Conservation (phyloP, 2,797 vertebrate genomes). For the Allobates femoralis region DNA sequence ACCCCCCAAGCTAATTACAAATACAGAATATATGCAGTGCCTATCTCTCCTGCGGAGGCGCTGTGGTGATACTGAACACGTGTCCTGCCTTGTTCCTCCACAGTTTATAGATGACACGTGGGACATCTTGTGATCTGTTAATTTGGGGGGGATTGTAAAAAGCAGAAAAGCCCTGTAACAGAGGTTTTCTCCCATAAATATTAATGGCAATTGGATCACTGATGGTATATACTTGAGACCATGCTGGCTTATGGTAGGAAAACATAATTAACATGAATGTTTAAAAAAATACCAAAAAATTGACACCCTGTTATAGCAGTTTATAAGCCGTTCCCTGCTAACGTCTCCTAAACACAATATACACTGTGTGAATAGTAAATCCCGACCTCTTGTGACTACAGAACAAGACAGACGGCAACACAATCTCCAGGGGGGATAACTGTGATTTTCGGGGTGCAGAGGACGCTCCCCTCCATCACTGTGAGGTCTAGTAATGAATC, state of each 20-base stretch:
- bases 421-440: no score
- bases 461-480: not conserved
- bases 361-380: conserved; percentile 51
- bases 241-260: not conserved
- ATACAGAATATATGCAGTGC: not conserved
- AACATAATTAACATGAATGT: not conserved
- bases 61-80: not conserved
- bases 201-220: not conserved
- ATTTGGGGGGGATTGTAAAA: not conserved
- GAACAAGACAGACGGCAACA: conserved; percentile 3
- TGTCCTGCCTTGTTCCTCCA: not conserved
- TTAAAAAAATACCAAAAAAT: conserved; percentile 1
- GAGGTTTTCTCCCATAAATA: not conserved
- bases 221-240: no score
- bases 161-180: not conserved
- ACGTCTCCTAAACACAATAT: conserved; percentile 51
- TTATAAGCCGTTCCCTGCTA: conserved; percentile 23
- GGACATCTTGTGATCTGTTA: not conserved
- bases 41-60: not conserved
- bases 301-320: not conserved
- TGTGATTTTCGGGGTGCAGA: conserved; percentile 54
- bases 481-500: not conserved
- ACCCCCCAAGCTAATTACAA: not conserved
- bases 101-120: not conserved
- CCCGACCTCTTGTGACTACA: conserved; percentile 29